phyloP scores from a whole-genome alignment of 2,113 vertebrate genomes.

The Pagrus major region DNA sequence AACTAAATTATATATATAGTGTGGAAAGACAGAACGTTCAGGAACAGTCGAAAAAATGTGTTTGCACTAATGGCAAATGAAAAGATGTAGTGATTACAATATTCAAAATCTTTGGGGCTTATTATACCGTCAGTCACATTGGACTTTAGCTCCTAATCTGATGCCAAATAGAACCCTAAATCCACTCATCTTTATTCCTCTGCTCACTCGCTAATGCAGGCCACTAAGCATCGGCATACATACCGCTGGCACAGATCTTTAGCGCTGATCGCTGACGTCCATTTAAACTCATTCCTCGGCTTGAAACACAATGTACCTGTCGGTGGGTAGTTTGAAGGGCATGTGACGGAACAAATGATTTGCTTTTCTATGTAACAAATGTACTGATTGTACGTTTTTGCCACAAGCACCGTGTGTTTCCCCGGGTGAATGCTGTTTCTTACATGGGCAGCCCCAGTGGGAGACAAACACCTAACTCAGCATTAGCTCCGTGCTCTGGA shows the following conservation, averaged over 20 bases:
- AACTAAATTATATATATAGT: background rate
- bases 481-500: constrained; percentile 28
- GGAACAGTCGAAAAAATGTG: background rate
- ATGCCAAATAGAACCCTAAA: constrained; percentile 60
- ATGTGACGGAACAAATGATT: constrained; percentile 21
- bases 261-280: constrained; percentile 44
- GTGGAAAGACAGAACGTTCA: background rate
- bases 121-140: constrained; percentile 53
- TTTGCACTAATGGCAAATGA: constrained; percentile 2
- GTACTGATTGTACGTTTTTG: constrained; percentile 5
- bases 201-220: constrained; percentile 56
- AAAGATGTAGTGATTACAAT: constrained; percentile 30
- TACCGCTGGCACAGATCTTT: constrained; percentile 37
- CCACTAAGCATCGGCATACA: constrained; percentile 25
- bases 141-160: constrained; percentile 64
- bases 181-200: constrained; percentile 66
- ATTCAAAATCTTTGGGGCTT: constrained; percentile 47
- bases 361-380: constrained; percentile 25
- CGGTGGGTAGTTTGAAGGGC: constrained; percentile 53
- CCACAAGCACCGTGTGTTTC: background rate
- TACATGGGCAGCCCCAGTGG: constrained; percentile 27
- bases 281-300: constrained; percentile 37
- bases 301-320: constrained; percentile 42
- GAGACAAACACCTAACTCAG: constrained; percentile 54
- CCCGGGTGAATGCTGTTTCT: constrained; percentile 11